Evolutionary conservation across 2,797 vertebrate genomes (phyloP).

Genomic region (Falco peregrinus): DNA sequence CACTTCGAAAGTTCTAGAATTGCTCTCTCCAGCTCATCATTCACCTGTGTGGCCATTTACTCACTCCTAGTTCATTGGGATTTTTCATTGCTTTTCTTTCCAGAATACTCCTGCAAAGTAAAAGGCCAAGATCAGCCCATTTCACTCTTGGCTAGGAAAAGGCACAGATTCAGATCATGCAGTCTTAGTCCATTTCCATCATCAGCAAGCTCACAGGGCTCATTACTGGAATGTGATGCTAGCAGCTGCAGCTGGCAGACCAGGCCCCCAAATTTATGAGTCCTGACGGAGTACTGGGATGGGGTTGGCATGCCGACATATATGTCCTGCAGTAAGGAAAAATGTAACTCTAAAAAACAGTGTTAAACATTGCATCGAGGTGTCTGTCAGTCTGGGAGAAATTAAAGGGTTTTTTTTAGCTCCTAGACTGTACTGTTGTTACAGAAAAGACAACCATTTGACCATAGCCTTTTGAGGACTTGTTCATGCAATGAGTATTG

Average conservation of each 20-base stretch:
- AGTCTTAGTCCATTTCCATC: not conserved
- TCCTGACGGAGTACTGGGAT: not conserved
- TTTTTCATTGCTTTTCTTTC: conserved; percentile 5
- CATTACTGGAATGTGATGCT: not conserved
- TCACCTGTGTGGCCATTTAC: not conserved
- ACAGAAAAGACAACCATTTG: not conserved
- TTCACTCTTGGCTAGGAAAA: conserved; percentile 20
- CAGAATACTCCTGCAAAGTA: not conserved
- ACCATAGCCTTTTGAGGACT: conserved; percentile 21
- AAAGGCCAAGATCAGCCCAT: not conserved
- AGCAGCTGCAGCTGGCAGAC: conserved; percentile 4
- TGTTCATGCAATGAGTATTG: conserved; percentile 27
- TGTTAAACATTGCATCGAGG: not conserved
- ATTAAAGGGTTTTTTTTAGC: not conserved
- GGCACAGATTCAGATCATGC: not conserved
- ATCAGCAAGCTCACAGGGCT: not conserved
- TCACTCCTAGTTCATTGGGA: not conserved
- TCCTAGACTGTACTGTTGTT: not conserved
- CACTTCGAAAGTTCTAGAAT: not conserved
- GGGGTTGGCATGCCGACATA: not conserved
- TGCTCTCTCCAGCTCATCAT: not conserved
- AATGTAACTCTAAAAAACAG: not conserved
- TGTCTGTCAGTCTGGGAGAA: not conserved
- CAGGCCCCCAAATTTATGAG: not conserved
- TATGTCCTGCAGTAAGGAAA: not conserved